Base-by-base conservation (phyloP, 2,888 invertebrate species). In the Patella ulyssiponensis region DNA sequence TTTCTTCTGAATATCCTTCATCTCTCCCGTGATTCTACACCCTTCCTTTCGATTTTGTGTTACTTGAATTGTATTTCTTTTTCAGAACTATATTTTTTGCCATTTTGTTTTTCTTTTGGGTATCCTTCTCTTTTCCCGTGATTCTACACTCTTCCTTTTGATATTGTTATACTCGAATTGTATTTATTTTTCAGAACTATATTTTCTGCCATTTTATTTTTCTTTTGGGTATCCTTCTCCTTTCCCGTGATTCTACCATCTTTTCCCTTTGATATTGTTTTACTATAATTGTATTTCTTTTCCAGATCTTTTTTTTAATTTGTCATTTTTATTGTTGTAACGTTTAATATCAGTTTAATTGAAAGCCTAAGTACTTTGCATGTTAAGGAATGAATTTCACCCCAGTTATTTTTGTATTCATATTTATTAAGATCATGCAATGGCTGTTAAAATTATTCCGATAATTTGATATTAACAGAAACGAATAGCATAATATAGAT, bases 1-100 rank as follows among this genome's bases (percentile, higher is more conserved):
- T 44, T 44, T 73, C 27, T 83, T 17, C 23, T 83, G 56, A 80
- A 80, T 52, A 82, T 81, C 52, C 58, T 82, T 75, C 53, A 80
- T 2, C 73, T 82, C 2, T 81, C 79, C 1, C 81, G 80, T 9
- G 79, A 80, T 74, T 77, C 81, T 17, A 80, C 53, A 56, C 44
- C 53, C 53, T 27, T 71, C 69, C 3, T 71, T 77, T 33, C 23
- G 70, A 17, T 69, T 20, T 74, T 56, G n/a, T 64, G n/a, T 53
- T 27, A 56, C 3, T 53, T 17, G 11, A 12, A 54, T 74, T 27
- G 9, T n/a, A 12, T 23, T 14, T 54, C 33, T 74, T 58, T 54
- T 53, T 5, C 33, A 56, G 17, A 14, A n/a, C 7, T n/a, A 27
- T 53, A 17, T n/a, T 54, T 58, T 74, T 33, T 23, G 3, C 23